Evolutionary conservation across 2,797 vertebrate genomes (phyloP).

Genomic region (Serranus cabrilla): DNA sequence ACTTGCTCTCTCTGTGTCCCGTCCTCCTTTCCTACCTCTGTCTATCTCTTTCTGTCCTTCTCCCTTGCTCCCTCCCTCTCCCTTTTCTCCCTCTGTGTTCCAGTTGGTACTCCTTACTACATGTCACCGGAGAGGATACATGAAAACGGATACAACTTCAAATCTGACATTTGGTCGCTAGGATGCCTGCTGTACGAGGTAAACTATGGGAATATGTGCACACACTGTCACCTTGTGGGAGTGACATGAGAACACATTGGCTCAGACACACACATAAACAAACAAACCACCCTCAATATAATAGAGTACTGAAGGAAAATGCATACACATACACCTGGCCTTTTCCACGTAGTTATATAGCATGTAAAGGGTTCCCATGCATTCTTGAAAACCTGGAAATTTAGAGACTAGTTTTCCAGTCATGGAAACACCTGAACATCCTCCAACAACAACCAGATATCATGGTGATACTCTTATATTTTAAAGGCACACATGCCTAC

Average conservation of each 20-base stretch:
- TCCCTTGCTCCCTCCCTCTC: not conserved
- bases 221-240: slow-evolving; percentile 71
- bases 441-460: no score
- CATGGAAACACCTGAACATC: no score
- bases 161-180: slow-evolving; percentile 93
- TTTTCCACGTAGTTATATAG: not conserved
- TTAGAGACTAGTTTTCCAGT: no score
- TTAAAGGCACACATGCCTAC: no score
- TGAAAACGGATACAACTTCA: slow-evolving; percentile 92
- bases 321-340: not conserved
- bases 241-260: slow-evolving; percentile 58
- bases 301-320: slow-evolving; percentile 17
- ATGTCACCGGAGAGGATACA: slow-evolving; percentile 92
- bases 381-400: no score
- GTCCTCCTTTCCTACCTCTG: slow-evolving; percentile 43
- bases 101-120: slow-evolving; percentile 97
- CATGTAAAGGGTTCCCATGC: no score
- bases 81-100: slow-evolving; percentile 70
- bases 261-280: slow-evolving; percentile 55
- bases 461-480: no score
- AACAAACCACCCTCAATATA: slow-evolving; percentile 46
- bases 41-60: slow-evolving; percentile 26
- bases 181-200: slow-evolving; percentile 99
- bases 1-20: slow-evolving; percentile 57
- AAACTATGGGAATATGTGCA: slow-evolving; percentile 79